Evolutionary conservation across 2,113 vertebrate genomes (phyloP).

Genomic region (Cyanoramphus novaezelandiae): DNA sequence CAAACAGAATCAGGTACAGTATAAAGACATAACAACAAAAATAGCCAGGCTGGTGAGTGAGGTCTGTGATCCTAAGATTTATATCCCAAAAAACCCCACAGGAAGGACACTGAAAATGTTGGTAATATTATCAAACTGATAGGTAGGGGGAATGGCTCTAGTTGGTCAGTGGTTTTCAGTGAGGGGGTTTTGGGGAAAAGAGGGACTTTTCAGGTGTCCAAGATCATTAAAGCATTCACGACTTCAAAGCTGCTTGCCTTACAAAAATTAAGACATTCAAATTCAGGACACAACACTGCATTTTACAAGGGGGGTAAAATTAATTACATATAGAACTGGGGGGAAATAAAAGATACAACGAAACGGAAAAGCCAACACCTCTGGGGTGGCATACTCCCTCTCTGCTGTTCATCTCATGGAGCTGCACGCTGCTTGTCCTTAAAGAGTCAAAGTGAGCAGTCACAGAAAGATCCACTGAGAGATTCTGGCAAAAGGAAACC

Average conservation of each 20-base stretch:
- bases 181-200: neutral
- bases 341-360: neutral
- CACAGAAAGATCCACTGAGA: slow-evolving; percentile 40
- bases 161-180: neutral
- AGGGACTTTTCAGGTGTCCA: slow-evolving; percentile 24
- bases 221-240: slow-evolving; percentile 65
- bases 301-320: slow-evolving; percentile 41
- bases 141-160: slow-evolving; percentile 7
- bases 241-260: slow-evolving; percentile 65
- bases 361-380: slow-evolving; percentile 24
- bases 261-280: slow-evolving; percentile 64
- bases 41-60: neutral
- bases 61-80: neutral
- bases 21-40: neutral
- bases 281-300: slow-evolving; percentile 44
- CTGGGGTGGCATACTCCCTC: slow-evolving; percentile 14
- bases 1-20: neutral
- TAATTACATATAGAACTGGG: neutral
- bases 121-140: neutral
- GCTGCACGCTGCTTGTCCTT: neutral
- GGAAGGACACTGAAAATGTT: neutral
- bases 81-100: neutral
- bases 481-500: neutral
- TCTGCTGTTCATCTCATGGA: neutral
- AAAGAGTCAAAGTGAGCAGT: slow-evolving; percentile 44